phyloP scores from a whole-genome alignment of 1,140 invertebrate species.

The Eupeodes corollae region DNA sequence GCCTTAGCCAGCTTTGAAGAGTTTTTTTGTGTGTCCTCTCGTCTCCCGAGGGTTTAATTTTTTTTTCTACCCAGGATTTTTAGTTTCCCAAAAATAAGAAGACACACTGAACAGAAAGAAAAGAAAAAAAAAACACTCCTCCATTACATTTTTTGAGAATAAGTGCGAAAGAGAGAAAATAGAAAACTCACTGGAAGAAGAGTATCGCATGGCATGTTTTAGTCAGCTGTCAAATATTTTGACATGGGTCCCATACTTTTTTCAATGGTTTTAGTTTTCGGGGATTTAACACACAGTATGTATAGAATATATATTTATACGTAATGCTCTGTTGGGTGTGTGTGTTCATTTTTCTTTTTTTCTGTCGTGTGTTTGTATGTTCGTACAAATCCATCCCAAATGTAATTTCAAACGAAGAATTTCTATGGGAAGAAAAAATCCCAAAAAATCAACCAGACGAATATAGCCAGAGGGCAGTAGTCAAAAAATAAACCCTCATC shows the following conservation, averaged over 20 bases:
- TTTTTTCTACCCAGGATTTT: neutral
- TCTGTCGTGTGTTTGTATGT: neutral
- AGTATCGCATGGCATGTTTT: slow-evolving; percentile 28
- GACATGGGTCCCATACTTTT: slow-evolving; percentile 27
- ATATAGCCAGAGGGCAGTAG: too few species aligned
- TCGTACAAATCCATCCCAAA: too few species aligned
- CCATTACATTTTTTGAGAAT: too few species aligned
- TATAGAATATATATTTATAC: neutral
- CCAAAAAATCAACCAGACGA: too few species aligned
- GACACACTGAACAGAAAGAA: too few species aligned
- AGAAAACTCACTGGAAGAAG: slow-evolving; percentile 2
- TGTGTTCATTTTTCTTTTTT: neutral
- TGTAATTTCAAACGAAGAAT: too few species aligned
- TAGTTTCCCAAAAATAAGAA: too few species aligned
- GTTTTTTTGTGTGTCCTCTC: neutral
- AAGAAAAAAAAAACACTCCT: slow-evolving; percentile 7
- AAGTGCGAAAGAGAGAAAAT: neutral
- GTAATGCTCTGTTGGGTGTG: neutral
- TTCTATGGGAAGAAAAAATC: too few species aligned
- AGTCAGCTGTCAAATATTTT: slow-evolving; percentile 39
- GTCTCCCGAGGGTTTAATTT: neutral
- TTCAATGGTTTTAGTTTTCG: neutral
- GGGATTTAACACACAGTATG: neutral
- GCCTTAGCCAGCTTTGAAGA: neutral
- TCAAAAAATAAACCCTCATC: too few species aligned